phyloP scores from a whole-genome alignment of 2,113 vertebrate genomes.

The Entomyzon cyanotis region DNA sequence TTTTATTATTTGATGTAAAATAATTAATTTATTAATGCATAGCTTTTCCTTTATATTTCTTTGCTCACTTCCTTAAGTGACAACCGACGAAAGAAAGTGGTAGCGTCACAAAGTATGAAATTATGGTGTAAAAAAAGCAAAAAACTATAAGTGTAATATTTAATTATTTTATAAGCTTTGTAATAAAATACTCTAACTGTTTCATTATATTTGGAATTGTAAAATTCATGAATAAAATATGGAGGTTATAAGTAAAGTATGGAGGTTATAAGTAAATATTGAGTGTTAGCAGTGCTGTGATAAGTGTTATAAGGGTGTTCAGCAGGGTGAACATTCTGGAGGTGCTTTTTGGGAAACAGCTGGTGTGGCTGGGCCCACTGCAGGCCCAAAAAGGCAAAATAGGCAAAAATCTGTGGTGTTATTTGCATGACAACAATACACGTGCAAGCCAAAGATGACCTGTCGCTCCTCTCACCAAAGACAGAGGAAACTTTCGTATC shows the following conservation, averaged over 20 bases:
- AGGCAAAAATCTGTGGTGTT: background rate
- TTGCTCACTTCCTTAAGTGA: slow-evolving; percentile 66
- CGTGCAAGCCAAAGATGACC: background rate
- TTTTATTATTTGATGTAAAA: slow-evolving; percentile 80
- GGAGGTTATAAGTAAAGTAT: slow-evolving; percentile 21
- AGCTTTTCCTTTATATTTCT: slow-evolving; percentile 74
- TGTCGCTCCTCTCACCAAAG: background rate
- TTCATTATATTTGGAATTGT: slow-evolving; percentile 72
- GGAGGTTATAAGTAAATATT: slow-evolving; percentile 12
- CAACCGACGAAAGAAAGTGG: slow-evolving; percentile 62
- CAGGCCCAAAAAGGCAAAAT: background rate
- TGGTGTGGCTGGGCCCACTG: background rate
- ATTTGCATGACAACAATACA: background rate
- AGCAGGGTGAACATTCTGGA: background rate
- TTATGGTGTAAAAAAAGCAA: slow-evolving; percentile 75
- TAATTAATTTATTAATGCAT: slow-evolving; percentile 85
- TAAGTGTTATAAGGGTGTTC: background rate
- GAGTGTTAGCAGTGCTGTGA: background rate
- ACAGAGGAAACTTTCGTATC: background rate
- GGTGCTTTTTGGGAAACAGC: background rate
- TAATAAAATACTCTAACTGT: slow-evolving; percentile 79
- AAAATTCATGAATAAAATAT: slow-evolving; percentile 64
- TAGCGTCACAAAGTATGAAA: slow-evolving; percentile 71
- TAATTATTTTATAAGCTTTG: slow-evolving; percentile 87
- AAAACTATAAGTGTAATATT: slow-evolving; percentile 82